A percentile compares a stretch with the other conserved stretches of the same genome.
Conservation (phyloP, 30 jellyfish, hydroid and myxozoan species). For the Pelagia noctiluca region DNA sequence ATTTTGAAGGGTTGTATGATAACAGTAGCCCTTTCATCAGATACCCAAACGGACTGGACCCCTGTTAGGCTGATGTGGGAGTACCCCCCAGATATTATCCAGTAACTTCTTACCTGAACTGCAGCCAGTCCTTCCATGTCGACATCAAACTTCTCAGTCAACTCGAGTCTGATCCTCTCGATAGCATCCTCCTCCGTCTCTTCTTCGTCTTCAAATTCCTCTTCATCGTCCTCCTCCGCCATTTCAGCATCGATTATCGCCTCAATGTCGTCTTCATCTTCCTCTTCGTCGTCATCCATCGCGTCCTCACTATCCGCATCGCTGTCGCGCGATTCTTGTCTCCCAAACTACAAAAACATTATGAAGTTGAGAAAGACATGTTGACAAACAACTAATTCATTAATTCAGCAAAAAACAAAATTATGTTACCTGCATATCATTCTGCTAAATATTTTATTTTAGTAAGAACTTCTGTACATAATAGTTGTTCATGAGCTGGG, state of each 20-base stretch:
- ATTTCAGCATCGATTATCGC: constrained; percentile 82
- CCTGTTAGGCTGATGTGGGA: no score
- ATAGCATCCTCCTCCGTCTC: constrained; percentile 98
- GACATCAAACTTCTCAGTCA: constrained; percentile 81
- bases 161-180: constrained; percentile 78
- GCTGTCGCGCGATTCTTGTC: constrained; percentile 43
- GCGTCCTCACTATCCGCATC: constrained; percentile 81
- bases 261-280: constrained; percentile 78
- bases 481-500: no score
- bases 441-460: neutral
- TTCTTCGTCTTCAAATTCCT: constrained; percentile 83
- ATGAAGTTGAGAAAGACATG: no score
- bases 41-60: no score
- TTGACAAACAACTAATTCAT: no score
- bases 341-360: constrained; percentile 22
- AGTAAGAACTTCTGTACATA: no score
- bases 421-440: no score
- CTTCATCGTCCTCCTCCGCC: constrained; percentile 91
- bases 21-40: no score
- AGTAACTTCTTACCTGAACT: constrained; percentile 61
- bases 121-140: constrained; percentile 49
- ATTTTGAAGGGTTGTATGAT: no score
- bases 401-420: no score
- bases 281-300: constrained; percentile 83
- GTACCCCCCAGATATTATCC: neutral